Base-by-base conservation (phyloP, 2,797 vertebrate species). In the Rhabdophis nuchalis region DNA sequence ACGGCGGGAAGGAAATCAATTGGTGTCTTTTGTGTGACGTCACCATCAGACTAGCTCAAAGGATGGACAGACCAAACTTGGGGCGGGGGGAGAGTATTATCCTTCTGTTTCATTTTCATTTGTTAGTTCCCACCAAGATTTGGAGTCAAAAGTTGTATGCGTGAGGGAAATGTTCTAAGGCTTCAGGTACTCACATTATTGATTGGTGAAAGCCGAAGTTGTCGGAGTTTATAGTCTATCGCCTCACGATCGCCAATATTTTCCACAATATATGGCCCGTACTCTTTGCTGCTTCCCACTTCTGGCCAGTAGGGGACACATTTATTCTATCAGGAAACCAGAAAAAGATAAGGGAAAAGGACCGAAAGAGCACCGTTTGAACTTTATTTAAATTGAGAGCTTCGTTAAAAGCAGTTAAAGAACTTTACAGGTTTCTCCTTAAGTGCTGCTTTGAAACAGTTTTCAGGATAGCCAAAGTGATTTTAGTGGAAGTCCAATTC, bases 251-350 rank as follows among this genome's bases (percentile, higher is more conserved):
- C 98, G 1, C 93, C 93, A 0, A 93, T 0, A 0, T 93, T 96
- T 90, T 96, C 97, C 95, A 99, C 98, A 0, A 98, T 32, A 54
- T 98, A 99, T 1, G 52, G 94, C 0, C 99, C 98, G 0, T 97
- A 96, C 23, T 98, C 97, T 16, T 98, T 98, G 0, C 92, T 95
- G 53, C 27, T 88, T 16, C 97, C 93, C 68, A 56, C 1, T 0
- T 98, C 98, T 0, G 99, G 99, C 99, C 99, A 99, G 96, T 99
- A 99, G 0, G 98, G 98, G 54, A 99, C 98, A 86, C 99, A 99
- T 94, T 99, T 99, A 95, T 98, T 99, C 99, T 99, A 95, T 13
- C 56, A 94, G 64, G 57, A 92, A 96, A 94, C 29, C 90, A 54
- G 95, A 85, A 60, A 25, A 91, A 27, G 8, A 53, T 16, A 0